Conservation (phyloP, 1,140 invertebrate species). For the Bombus terrestris region DNA sequence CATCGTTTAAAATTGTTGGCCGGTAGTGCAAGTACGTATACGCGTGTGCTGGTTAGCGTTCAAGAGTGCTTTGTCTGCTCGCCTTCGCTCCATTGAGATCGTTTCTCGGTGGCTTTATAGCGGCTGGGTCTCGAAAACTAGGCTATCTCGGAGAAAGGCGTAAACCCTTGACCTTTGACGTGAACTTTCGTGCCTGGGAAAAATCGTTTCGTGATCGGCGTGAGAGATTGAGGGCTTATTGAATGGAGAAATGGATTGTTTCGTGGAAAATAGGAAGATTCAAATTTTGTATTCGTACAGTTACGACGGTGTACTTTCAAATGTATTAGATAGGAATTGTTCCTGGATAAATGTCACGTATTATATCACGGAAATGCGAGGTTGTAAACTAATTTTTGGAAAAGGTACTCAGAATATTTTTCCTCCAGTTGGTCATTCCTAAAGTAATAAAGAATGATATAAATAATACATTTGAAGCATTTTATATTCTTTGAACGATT, state of each 20-base stretch:
- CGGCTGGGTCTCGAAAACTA: conserved; percentile 11
- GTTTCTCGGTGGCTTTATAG: background rate
- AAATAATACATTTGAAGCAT: no score
- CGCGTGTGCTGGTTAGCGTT: background rate
- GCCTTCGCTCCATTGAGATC: background rate
- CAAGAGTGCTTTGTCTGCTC: background rate
- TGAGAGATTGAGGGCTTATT: background rate
- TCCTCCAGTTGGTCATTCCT: no score
- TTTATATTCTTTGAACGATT: background rate
- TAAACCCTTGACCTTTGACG: conserved; percentile 33
- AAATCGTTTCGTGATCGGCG: background rate
- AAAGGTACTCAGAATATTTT: background rate
- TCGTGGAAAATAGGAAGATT: no score
- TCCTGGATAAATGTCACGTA: background rate
- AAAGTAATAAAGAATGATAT: background rate
- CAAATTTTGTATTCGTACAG: no score
- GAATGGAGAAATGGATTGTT: background rate
- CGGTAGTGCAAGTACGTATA: no score
- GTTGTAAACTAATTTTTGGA: background rate
- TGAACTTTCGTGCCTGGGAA: background rate
- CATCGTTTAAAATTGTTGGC: background rate
- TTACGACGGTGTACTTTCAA: background rate
- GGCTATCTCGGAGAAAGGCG: conserved; percentile 30
- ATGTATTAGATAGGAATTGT: background rate
- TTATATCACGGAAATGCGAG: background rate